Base-by-base conservation (phyloP, 2,113 vertebrate genomes). In the Etheostoma spectabile region DNA sequence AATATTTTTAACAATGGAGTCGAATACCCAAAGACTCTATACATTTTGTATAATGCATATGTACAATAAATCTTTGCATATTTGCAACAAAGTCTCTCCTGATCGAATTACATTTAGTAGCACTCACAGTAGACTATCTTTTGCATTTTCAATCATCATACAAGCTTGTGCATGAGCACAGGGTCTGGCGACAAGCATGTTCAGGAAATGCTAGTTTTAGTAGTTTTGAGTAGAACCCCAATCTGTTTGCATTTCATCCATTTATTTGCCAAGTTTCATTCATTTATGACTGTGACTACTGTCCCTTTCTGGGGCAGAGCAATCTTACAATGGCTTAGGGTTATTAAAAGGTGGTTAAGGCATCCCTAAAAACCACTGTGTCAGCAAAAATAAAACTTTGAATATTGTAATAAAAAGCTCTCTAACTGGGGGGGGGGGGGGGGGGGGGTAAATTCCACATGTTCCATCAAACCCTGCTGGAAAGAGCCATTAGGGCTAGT, bases 191-290 rank as follows among this genome's bases (percentile, higher is more conserved):
- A 35, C 63, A 12, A 61, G 19, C n/a, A n/a, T n/a, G 60, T 45
- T 67, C 35, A 53, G 27, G 10, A 33, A 62, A 62, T 15, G 13
- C 4, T n/a, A 55, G 46, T 30, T 30, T 3, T 30, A 4, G 4
- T 3, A 30, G 30, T 30, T 30, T 30, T 24, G 10, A 14, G 10
- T 22, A 22, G 42, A 18, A 57, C 1, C 15, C 12, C 24, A 59
- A 51, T 38, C 53, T 66, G 53, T 70, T 61, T 5, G 21, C 30
- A 72, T 75, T 79, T 66, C 6, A 80, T 83, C 70, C 18, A 68
- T 67, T 73, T 14, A 76, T 68, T 63, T 75, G 14, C 65, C 38
- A 70, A 15, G 46, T 65, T 49, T 77, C 6, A 70, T 18, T 71
- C 27, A 86, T 3, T 70, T 46, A 62, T 65, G 10, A 64, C 8